Evolutionary conservation across 2,113 vertebrate species (phyloP).

Genomic region (Pelusios castaneus): DNA sequence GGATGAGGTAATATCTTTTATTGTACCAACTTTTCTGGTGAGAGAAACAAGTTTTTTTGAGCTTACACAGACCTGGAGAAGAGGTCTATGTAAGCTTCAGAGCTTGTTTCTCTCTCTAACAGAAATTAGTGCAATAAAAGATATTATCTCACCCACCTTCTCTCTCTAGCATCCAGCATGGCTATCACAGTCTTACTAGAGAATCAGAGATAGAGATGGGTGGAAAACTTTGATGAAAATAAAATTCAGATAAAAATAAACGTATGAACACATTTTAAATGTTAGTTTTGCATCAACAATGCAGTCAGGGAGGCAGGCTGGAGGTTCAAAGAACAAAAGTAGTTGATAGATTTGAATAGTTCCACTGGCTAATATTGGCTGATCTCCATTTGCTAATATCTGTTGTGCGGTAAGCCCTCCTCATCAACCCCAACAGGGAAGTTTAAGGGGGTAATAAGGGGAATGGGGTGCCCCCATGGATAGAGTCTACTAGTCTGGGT

Average conservation of each 20-base stretch:
- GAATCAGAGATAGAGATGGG: neutral
- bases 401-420: too few species aligned
- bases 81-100: neutral
- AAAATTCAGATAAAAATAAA: neutral
- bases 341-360: neutral
- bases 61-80: neutral
- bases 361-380: neutral
- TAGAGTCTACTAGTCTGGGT: too few species aligned
- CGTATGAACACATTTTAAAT: neutral
- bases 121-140: neutral
- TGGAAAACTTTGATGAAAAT: neutral
- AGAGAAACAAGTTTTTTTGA: neutral
- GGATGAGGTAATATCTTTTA: neutral
- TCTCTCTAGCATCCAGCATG: neutral
- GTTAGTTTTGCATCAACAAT: neutral
- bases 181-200: neutral
- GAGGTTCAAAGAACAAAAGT: neutral
- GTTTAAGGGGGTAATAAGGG: too few species aligned
- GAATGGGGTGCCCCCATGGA: too few species aligned
- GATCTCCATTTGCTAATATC: neutral
- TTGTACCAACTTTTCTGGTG: neutral
- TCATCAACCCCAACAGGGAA: too few species aligned
- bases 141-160: neutral
- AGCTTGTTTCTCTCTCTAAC: neutral
- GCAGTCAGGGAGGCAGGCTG: neutral